Evolutionary conservation across 2,888 invertebrate species (phyloP).

Genomic region (Polia nebulosa): DNA sequence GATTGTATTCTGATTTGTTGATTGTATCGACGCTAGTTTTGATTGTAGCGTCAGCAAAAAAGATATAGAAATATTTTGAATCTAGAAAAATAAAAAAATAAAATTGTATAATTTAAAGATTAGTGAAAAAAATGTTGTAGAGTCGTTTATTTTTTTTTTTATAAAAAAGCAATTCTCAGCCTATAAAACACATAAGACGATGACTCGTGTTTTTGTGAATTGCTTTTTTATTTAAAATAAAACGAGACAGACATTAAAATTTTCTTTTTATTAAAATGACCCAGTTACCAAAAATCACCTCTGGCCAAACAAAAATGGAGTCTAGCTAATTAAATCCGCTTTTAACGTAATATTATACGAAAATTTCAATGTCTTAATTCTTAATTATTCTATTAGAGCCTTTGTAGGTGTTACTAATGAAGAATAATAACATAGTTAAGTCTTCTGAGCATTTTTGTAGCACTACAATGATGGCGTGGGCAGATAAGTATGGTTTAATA

Average conservation of each 20-base stretch:
- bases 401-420: slow-evolving; percentile 73
- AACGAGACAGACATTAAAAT: neutral
- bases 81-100: neutral
- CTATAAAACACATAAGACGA: too few species aligned
- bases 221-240: slow-evolving; percentile 3
- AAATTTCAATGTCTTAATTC: slow-evolving; percentile 19
- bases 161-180: too few species aligned
- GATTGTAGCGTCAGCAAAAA: slow-evolving; percentile 72
- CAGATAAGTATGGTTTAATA: slow-evolving; percentile 49
- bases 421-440: slow-evolving; percentile 67
- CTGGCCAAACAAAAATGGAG: slow-evolving; percentile 16
- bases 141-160: neutral
- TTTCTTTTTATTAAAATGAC: neutral
- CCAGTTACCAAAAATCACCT: slow-evolving; percentile 14
- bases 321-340: slow-evolving; percentile 23
- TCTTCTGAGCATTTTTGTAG: slow-evolving; percentile 39
- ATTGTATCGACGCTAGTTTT: slow-evolving; percentile 75
- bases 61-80: slow-evolving; percentile 1
- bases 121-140: too few species aligned
- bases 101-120: too few species aligned
- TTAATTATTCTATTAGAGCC: slow-evolving; percentile 52
- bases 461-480: slow-evolving; percentile 53
- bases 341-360: slow-evolving; percentile 33
- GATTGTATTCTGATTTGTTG: slow-evolving; percentile 84
- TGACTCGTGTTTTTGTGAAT: slow-evolving; percentile 2